phyloP scores from a whole-genome alignment of 2,888 invertebrate genomes.

The Drosophila picticornis region DNA sequence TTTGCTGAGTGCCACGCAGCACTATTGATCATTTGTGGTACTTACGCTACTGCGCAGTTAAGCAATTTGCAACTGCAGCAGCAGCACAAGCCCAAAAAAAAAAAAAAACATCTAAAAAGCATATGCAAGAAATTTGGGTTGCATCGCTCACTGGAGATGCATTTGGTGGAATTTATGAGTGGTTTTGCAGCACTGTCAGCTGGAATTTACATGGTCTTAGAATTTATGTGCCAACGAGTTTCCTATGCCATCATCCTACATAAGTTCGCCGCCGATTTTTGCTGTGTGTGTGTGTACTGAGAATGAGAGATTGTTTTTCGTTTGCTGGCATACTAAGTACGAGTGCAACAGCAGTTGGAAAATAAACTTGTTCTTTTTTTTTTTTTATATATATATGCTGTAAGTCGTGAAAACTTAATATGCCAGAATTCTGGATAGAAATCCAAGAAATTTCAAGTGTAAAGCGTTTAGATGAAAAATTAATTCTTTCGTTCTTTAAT shows the following conservation, averaged over 20 bases:
- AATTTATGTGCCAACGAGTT: slow-evolving; percentile 53
- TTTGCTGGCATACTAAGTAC: slow-evolving; percentile 18
- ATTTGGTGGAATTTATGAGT: slow-evolving; percentile 29
- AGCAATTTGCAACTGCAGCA: slow-evolving; percentile 9
- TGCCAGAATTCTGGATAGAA: not conserved
- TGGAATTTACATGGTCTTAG: slow-evolving; percentile 47
- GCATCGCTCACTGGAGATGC: slow-evolving; percentile 20
- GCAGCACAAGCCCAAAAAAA: not conserved
- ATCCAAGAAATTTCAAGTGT: not conserved
- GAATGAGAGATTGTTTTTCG: slow-evolving; percentile 33
- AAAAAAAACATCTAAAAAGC: not conserved
- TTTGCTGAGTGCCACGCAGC: slow-evolving; percentile 17
- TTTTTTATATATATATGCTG: not conserved
- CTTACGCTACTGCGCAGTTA: slow-evolving; percentile 12
- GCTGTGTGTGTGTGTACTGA: not conserved
- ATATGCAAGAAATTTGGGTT: slow-evolving; percentile 19
- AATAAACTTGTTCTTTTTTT: not conserved
- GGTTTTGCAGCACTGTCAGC: slow-evolving; percentile 28
- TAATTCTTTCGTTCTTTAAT: not conserved
- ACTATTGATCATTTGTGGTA: slow-evolving; percentile 25
- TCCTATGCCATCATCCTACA: slow-evolving; percentile 32
- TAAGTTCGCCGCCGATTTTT: slow-evolving; percentile 8
- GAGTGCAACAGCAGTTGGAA: slow-evolving; percentile 7
- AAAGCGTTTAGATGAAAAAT: not conserved
- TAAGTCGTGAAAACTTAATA: not conserved